Percentiles rank a stretch among this genome's conserved stretches.
Evolutionary conservation across 2,888 invertebrate genomes (phyloP).

Genomic region (Drosophila mimetica): DNA sequence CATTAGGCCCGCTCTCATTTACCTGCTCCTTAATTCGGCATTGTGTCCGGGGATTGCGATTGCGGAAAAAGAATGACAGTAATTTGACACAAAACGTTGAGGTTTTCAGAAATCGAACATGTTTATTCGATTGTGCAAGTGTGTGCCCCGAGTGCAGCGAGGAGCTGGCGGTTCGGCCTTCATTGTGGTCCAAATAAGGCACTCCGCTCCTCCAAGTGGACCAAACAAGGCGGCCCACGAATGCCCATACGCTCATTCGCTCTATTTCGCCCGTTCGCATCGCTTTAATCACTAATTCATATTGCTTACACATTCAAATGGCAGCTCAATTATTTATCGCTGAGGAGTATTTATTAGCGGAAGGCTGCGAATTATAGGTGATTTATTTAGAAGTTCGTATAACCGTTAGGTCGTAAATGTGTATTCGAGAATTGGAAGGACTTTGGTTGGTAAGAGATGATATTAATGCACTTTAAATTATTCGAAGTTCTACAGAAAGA

Average conservation of each 20-base stretch:
- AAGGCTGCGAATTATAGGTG: background rate
- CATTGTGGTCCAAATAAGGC: conserved; percentile 76
- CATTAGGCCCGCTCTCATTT: conserved; percentile 21
- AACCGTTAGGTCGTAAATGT: background rate
- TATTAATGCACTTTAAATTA: too few relatives aligned
- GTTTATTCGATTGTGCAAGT: conserved; percentile 60
- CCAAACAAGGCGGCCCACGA: conserved; percentile 64
- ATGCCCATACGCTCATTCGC: conserved; percentile 21
- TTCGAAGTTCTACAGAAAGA: too few relatives aligned
- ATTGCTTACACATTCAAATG: conserved; percentile 22
- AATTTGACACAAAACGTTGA: conserved; percentile 75
- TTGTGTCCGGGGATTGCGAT: conserved; percentile 36
- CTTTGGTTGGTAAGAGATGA: background rate
- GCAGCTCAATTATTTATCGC: conserved; percentile 10
- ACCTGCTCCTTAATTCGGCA: conserved; percentile 45
- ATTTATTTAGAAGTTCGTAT: background rate
- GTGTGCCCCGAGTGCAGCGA: conserved; percentile 12
- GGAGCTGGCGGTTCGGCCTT: conserved; percentile 12
- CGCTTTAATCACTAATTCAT: conserved; percentile 37
- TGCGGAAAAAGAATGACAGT: conserved; percentile 67
- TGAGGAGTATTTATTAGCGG: conserved; percentile 1
- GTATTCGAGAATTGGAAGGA: background rate
- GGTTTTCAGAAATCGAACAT: conserved; percentile 59
- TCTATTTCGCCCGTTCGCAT: conserved; percentile 24
- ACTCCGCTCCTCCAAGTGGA: conserved; percentile 47